Evolutionary conservation across 2,888 invertebrate species (phyloP).

Genomic region (Nezara viridula): DNA sequence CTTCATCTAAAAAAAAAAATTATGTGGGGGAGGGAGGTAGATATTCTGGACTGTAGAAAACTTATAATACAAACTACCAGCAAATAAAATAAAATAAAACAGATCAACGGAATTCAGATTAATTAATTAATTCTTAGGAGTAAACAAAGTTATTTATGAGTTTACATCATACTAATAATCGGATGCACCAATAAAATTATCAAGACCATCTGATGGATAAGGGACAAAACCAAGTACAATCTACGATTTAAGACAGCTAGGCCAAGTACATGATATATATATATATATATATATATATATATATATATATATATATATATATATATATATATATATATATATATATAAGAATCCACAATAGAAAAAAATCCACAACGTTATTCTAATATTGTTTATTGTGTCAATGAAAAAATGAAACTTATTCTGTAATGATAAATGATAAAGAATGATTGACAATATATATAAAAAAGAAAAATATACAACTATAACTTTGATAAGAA

Average conservation of each 20-base stretch:
- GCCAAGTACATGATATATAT: no score
- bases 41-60: background rate
- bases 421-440: background rate
- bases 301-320: conserved; percentile 17
- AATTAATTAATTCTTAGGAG: background rate
- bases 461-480: no score
- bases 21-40: no score
- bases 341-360: background rate
- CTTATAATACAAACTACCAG: background rate
- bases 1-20: no score
- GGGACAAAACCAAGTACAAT: no score
- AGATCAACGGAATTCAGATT: background rate
- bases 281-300: background rate
- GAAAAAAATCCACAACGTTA: background rate
- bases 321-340: background rate
- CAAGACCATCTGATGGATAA: background rate
- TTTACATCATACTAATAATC: background rate
- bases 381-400: background rate
- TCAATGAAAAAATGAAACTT: background rate
- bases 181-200: background rate
- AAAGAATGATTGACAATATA: background rate
- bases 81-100: background rate
- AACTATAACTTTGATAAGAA: background rate
- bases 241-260: no score
- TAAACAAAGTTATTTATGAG: background rate